Evolutionary conservation across 2,797 vertebrate genomes (phyloP).

Genomic region (Pseudopleuronectes americanus): DNA sequence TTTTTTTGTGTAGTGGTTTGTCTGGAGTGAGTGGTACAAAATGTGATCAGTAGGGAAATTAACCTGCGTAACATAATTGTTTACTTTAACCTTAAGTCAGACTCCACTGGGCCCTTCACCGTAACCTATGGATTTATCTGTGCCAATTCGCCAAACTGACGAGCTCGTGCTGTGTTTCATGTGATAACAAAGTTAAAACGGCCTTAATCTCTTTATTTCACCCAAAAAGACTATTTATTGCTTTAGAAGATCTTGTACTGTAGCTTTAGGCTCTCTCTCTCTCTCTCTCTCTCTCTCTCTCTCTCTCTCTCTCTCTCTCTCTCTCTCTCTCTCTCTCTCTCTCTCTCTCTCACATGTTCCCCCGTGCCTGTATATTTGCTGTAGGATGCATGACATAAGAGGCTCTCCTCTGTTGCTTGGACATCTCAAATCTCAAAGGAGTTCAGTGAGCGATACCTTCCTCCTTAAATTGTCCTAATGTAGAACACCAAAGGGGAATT

Average conservation of each 20-base stretch:
- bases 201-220: slow-evolving; percentile 33
- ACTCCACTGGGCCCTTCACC: slow-evolving; percentile 22
- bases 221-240: slow-evolving; percentile 20
- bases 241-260: slow-evolving; percentile 37
- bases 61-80: slow-evolving; percentile 29
- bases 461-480: background rate
- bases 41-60: slow-evolving; percentile 37
- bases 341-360: slow-evolving; percentile 9
- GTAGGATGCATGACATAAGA: slow-evolving; percentile 35
- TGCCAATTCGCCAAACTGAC: slow-evolving; percentile 61
- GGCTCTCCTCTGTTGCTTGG: slow-evolving; percentile 32
- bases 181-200: slow-evolving; percentile 32
- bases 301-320: slow-evolving; percentile 1
- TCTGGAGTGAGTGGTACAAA: slow-evolving; percentile 46
- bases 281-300: background rate
- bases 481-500: slow-evolving; percentile 20
- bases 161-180: slow-evolving; percentile 25
- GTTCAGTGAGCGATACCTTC: slow-evolving; percentile 5
- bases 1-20: slow-evolving; percentile 42
- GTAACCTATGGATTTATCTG: slow-evolving; percentile 44
- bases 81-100: slow-evolving; percentile 18
- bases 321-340: no score
- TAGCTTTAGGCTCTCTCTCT: slow-evolving; percentile 36
- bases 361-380: slow-evolving; percentile 55
- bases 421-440: slow-evolving; percentile 8